These are phyloP conservation scores for Cherax quadricarinatus DNA, from an alignment of 1,140 invertebrate genomes.

Conservation along the genomic window DNA sequence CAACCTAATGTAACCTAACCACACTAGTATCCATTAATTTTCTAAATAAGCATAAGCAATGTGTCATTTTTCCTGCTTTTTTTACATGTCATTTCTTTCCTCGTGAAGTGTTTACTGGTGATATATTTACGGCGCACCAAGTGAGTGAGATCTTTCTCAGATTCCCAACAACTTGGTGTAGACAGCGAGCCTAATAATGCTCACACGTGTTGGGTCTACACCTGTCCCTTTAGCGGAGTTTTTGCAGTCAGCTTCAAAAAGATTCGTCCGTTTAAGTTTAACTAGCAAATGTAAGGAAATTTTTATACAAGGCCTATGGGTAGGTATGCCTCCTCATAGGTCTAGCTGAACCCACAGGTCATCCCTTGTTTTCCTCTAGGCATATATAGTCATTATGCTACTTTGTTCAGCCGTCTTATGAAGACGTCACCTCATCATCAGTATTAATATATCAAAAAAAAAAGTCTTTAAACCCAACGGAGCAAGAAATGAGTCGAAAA, in stretches of 20 bases:
- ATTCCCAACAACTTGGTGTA: too few species aligned
- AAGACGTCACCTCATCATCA: conserved; percentile 5
- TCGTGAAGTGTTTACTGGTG: too few species aligned
- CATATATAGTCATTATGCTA: neutral
- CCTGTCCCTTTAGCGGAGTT: too few species aligned
- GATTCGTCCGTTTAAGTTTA: conserved; percentile 8
- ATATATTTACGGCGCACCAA: too few species aligned
- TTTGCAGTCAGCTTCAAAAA: neutral
- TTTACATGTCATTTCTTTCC: too few species aligned
- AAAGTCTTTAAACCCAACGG: conserved; percentile 18
- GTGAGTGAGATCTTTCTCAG: too few species aligned
- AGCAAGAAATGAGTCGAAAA: conserved; percentile 33
- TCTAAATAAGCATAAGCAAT: too few species aligned
- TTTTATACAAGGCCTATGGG: neutral
- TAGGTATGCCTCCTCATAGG: neutral
- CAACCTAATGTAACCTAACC: too few species aligned
- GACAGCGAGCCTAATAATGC: neutral
- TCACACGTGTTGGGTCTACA: too few species aligned
- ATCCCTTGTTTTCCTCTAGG: neutral
- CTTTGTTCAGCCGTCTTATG: neutral
- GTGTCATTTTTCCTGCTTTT: too few species aligned
- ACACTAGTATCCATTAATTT: too few species aligned
- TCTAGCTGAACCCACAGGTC: neutral
- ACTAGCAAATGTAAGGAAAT: neutral
- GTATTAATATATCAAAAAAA: neutral